These are phyloP conservation scores for Zoanthus solanderi DNA, from an alignment of 92 coral and sea anemone species.

Conservation along the genomic window DNA sequence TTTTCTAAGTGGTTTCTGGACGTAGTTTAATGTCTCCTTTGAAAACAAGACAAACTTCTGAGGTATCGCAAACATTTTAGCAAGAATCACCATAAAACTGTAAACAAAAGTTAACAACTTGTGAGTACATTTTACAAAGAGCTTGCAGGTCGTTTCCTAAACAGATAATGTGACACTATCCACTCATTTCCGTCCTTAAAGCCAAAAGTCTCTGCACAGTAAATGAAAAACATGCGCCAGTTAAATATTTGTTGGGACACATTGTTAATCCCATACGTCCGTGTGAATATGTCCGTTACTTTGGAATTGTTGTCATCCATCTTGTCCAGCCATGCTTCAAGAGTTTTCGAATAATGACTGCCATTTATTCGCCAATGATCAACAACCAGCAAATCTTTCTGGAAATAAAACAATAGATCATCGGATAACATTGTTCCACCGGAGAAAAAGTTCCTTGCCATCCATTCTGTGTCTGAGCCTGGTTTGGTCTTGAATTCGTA, in stretches of 20 bases:
- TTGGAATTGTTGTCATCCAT: slow-evolving; percentile 65
- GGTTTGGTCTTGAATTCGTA: slow-evolving; percentile 77
- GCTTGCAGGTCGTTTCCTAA: slow-evolving; percentile 67
- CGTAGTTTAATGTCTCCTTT: too few species aligned
- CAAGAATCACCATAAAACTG: too few species aligned
- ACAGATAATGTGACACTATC: slow-evolving; percentile 80
- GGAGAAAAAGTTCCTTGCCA: slow-evolving; percentile 85
- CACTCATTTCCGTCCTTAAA: slow-evolving; percentile 84
- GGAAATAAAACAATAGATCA: slow-evolving; percentile 83
- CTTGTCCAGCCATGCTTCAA: slow-evolving; percentile 85
- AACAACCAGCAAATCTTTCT: slow-evolving; percentile 70
- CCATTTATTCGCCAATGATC: slow-evolving; percentile 90
- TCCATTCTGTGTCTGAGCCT: slow-evolving; percentile 94
- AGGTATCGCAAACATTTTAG: too few species aligned
- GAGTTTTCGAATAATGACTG: slow-evolving; percentile 76
- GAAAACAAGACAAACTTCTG: too few species aligned
- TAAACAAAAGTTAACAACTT: too few species aligned
- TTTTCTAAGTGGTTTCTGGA: too few species aligned
- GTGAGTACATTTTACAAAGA: slow-evolving; percentile 44
- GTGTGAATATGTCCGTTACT: slow-evolving; percentile 66
- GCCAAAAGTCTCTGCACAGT: slow-evolving; percentile 86
- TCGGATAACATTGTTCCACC: slow-evolving; percentile 93
- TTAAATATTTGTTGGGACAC: slow-evolving; percentile 76
- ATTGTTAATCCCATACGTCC: slow-evolving; percentile 69
- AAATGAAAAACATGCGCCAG: slow-evolving; percentile 92